Percentiles rank a stretch among this genome's conserved stretches.
phyloP scores from a whole-genome alignment of 1,140 invertebrate species.

The Eumaeus atala region DNA sequence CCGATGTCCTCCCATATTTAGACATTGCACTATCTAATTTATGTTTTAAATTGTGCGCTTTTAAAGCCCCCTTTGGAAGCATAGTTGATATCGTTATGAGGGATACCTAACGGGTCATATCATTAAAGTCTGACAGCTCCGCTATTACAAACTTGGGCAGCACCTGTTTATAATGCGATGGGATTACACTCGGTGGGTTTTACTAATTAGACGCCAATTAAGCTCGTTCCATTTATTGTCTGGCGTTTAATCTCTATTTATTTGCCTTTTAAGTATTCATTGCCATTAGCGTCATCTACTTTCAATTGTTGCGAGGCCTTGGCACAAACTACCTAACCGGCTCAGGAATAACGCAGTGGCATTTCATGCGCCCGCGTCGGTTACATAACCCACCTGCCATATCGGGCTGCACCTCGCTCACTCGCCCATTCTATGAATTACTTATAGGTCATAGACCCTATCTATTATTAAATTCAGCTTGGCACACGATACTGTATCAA shows the following conservation, averaged over 20 bases:
- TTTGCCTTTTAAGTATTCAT: too few relatives aligned
- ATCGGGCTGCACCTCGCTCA: slow-evolving; percentile 63
- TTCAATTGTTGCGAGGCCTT: slow-evolving; percentile 60
- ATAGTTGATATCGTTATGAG: slow-evolving; percentile 47
- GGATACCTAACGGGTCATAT: slow-evolving; percentile 50
- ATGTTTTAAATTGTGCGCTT: slow-evolving; percentile 63
- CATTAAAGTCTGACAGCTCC: slow-evolving; percentile 45
- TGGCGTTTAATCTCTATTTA: slow-evolving; percentile 2
- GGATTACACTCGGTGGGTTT: slow-evolving; percentile 22
- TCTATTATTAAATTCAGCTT: slow-evolving; percentile 54
- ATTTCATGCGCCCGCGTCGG: slow-evolving; percentile 59
- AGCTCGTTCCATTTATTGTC: background rate
- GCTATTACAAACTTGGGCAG: slow-evolving; percentile 29
- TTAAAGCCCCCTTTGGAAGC: slow-evolving; percentile 38
- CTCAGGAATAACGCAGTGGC: slow-evolving; percentile 55
- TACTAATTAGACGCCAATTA: slow-evolving; percentile 5
- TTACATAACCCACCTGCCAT: slow-evolving; percentile 72
- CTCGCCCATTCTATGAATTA: slow-evolving; percentile 70
- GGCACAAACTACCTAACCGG: slow-evolving; percentile 40
- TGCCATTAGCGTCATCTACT: slow-evolving; percentile 35
- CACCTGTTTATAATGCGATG: slow-evolving; percentile 38
- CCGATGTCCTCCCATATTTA: slow-evolving; percentile 63
- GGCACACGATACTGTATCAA: slow-evolving; percentile 30
- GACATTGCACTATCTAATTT: slow-evolving; percentile 68
- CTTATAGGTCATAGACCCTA: slow-evolving; percentile 69